Evolutionary conservation across 2,113 vertebrate species (phyloP), one percentile per base, ranked within the genome.

Genomic region (Calidris pugnax): DNA sequence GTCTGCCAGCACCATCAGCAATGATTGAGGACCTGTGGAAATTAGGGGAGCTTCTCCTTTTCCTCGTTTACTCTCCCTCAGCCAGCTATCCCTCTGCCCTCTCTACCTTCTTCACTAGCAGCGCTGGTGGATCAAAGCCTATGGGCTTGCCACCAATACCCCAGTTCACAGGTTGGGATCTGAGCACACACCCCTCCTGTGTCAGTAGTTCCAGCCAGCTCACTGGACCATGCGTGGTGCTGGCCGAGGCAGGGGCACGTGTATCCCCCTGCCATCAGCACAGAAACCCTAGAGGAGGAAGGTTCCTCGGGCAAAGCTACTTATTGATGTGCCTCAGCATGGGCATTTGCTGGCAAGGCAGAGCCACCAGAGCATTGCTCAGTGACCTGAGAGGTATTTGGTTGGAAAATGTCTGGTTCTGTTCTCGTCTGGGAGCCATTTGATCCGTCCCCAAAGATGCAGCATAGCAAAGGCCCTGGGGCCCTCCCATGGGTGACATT

Each of bases 321-420:
- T 91, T 80, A 37, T 5, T 95, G 94, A 87, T 8, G 67, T 93
- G 91, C 91, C 77, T 96, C 80, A 39, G 53, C 4, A 2, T 62
- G 81, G 96, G 89, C 95, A 66, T 94, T 95, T 93, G 77, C 91
- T 95, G 95, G 95, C 0, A 10, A 91, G 91, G 87, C 95, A 95
- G 78, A 96, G 91, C 95, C 95, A 97, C 96, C 96, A 96, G 96
- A 96, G 87, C 81, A 96, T 97, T 97, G 96, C 95, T 97, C 96
- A 97, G 91, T 97, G 96, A 97, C 96, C 96, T 96, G 96, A 97
- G 95, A 97, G 82, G 95, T 93, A 97, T 97, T 96, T 97, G 96
- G 95, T 96, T 96, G 91, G 91, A 76, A 97, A 93, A 96, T 96
- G 96, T 97, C 96, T 94, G 93, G 21, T 97, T 85, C 59, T 96